Evolutionary conservation across 1,140 invertebrate genomes (phyloP), one percentile per base, ranked within the genome.

Genomic region (Philotrypesis tridentata): DNA sequence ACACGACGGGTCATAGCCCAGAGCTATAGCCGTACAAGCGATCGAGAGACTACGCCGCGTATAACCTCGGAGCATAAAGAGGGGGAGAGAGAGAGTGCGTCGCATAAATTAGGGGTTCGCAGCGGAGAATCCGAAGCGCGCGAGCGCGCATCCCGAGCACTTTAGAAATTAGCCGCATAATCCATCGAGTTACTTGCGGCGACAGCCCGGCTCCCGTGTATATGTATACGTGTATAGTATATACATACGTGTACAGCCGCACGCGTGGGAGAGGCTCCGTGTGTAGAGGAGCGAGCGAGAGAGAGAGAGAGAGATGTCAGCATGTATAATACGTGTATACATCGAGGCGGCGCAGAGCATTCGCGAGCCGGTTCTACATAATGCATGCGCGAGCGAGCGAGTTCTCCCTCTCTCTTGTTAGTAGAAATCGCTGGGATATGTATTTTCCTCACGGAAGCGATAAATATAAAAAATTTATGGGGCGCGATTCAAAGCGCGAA

Each of bases 141-240:
- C 48, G 43, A 6, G 68, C 70, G 48, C 78, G 68, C 70, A 72
- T 63, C 84, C 79, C 71, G 83, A 88, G 85, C 86, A 88, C 88
- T 89, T 87, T 90, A 87, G 85, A 87, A 90, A 87, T 89, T 88
- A 89, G 87, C 87, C 86, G 85, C 85, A 86, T 89, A 89, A 89
- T 88, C 85, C 85, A 87, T 89, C 85, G 84, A 86, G 84, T 87
- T 86, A 89, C 84, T 86, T 76, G 84, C 79, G 82, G 55, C 43
- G 70, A 25, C 43, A 27, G 71, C 71, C 27, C 71, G 14, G 61
- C 2, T 29, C 12, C 27, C 4, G 14, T 25, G 29, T 67, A 9
- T 31, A n/a, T 14, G 6, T 31, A 9, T 70, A 70, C 17, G 27
- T 25, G 67, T 31, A 17, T 17, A 37, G 29, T 21, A 0, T 25